phyloP scores from a whole-genome alignment of 1,140 invertebrate genomes.

The Centruroides sculpturatus region DNA sequence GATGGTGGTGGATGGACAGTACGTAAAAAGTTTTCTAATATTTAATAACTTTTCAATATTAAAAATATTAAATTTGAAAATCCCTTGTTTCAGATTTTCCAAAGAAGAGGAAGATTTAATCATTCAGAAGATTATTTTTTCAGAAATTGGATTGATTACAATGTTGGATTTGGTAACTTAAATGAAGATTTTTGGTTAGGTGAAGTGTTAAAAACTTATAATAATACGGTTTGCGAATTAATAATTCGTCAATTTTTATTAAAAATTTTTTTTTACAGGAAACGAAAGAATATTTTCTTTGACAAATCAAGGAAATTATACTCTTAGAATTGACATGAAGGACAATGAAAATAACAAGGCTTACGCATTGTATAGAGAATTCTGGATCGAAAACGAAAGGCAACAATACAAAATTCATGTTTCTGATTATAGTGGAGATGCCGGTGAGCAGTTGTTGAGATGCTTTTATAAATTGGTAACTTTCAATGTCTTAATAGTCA shows the following conservation, averaged over 20 bases:
- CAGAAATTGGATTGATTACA: slow-evolving; percentile 34
- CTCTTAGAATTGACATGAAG: neutral
- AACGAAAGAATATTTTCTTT: slow-evolving; percentile 5
- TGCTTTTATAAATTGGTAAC: too few species aligned
- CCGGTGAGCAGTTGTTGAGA: neutral
- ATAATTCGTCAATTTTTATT: neutral
- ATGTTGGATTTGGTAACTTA: slow-evolving; percentile 31
- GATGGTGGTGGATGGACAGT: slow-evolving; percentile 57
- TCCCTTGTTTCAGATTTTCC: neutral
- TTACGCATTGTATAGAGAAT: neutral
- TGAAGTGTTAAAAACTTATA: slow-evolving; percentile 12
- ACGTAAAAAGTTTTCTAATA: slow-evolving; percentile 38
- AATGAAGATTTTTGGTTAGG: slow-evolving; percentile 32
- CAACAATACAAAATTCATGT: neutral
- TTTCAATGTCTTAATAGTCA: too few species aligned
- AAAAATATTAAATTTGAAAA: too few species aligned
- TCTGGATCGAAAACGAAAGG: slow-evolving; percentile 6
- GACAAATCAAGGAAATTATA: slow-evolving; percentile 4
- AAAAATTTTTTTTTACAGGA: neutral
- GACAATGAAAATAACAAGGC: neutral
- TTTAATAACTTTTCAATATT: too few species aligned
- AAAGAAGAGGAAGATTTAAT: slow-evolving; percentile 34
- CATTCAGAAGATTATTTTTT: slow-evolving; percentile 44
- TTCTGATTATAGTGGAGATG: neutral
- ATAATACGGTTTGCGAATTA: neutral